Evolutionary conservation across 2,797 vertebrate species (phyloP).

Genomic region (Apodemus agrarius): DNA sequence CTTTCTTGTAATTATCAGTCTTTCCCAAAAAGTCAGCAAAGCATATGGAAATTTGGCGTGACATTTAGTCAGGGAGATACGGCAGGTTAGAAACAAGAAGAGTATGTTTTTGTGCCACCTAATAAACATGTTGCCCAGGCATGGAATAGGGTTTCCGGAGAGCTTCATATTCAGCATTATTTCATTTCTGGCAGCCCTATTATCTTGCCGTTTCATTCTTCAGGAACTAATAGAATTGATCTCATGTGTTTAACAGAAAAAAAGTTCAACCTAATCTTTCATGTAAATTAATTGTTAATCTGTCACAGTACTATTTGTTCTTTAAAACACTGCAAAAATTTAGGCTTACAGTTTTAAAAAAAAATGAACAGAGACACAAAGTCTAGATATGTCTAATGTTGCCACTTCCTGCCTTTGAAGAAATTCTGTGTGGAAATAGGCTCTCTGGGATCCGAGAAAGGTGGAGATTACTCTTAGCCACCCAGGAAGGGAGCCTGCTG

Average conservation of each 20-base stretch:
- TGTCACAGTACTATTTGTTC: neutral
- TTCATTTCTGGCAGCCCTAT: conserved; percentile 13
- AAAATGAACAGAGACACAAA: neutral
- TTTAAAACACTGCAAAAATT: conserved; percentile 18
- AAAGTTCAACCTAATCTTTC: conserved; percentile 36
- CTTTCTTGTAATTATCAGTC: neutral
- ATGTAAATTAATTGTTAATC: conserved; percentile 55
- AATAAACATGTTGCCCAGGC: neutral
- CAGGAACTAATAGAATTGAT: conserved; percentile 49
- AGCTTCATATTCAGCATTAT: neutral
- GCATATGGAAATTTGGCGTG: neutral
- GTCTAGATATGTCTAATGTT: neutral
- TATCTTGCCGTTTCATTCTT: conserved; percentile 59
- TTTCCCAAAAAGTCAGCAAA: no score
- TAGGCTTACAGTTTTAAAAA: neutral
- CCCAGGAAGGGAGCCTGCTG: neutral
- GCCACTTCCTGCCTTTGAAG: neutral
- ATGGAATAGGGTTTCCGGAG: neutral
- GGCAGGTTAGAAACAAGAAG: neutral
- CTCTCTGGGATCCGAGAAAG: neutral
- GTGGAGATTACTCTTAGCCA: neutral
- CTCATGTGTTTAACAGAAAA: neutral
- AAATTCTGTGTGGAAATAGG: neutral
- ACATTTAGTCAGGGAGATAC: no score
- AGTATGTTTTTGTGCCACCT: neutral